Base-by-base conservation (phyloP, 2,888 invertebrate genomes). In the Caenorhabditis sp. region DNA sequence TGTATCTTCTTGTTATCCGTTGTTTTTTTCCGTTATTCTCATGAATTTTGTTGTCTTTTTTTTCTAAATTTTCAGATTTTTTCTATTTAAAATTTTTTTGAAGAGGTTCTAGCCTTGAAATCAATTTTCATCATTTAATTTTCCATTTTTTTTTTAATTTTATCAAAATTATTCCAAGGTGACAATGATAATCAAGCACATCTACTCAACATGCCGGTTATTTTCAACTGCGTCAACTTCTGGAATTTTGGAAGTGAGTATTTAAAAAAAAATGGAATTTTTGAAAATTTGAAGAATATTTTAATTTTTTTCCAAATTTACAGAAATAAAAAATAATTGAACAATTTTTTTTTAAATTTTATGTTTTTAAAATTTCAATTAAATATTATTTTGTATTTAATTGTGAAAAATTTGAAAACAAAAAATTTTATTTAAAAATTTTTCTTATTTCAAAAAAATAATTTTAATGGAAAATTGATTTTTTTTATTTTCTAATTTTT, bases 181-280 rank as follows among this genome's bases (percentile, higher is more conserved):
- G n/a, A 35, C 2, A 60, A 61, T 76, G 76, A 26, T 67, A 2
- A 67, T 76, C n/a, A 67, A 61, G 35, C 2, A 61, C 28, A 18
- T 71, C 8, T 35, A 37, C 26, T 20, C 53, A 1, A 11, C 60
- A 18, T 61, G 53, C 15, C 58, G 70, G 1, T 60, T 74, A 2
- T 76, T 76, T 18, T 76, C 76, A 2, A 67, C 76, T 8, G 76
- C 67, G 13, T 67, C 67, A 0, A 61, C 76, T 9, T 64, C 72
- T 3, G 26, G 62, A 22, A 65, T 47, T 51, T 35, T 50, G 2
- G 72, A 74, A 50, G 72, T 72, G 15, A 28, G 44, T 9, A 32
- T 32, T 9, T 32, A 4, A 32, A 32, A 32, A 32, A 32, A 4
- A 32, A n/a, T n/a, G n/a, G n/a, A n/a, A n/a, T n/a, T n/a, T n/a